Evolutionary conservation across 1,140 invertebrate genomes (phyloP).

Genomic region (Hycleus phaleratus): DNA sequence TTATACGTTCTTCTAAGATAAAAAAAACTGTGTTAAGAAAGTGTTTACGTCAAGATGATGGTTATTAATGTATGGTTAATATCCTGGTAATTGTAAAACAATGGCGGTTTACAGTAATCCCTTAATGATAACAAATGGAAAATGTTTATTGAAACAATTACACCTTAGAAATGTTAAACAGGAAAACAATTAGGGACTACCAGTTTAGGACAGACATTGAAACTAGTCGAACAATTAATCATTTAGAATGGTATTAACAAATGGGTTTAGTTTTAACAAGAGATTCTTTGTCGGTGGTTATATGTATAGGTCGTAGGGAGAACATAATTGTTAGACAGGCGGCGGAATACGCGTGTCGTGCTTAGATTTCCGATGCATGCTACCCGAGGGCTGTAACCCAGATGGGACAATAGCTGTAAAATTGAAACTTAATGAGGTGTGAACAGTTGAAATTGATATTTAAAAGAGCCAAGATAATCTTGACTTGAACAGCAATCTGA

Average conservation of each 20-base stretch:
- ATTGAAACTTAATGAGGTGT: conserved; percentile 44
- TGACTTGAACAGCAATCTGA: conserved; percentile 39
- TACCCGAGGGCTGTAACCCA: conserved; percentile 38
- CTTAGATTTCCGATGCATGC: conserved; percentile 38
- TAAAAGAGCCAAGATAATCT: conserved; percentile 43
- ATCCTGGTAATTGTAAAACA: background rate
- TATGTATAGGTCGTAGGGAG: background rate
- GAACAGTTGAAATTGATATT: conserved; percentile 43
- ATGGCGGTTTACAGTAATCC: conserved; percentile 3
- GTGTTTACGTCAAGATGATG: background rate
- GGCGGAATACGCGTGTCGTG: conserved; percentile 26
- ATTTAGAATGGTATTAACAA: conserved; percentile 2
- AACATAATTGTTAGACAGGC: conserved; percentile 23
- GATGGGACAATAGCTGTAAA: conserved; percentile 44
- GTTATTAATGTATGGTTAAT: too few species aligned
- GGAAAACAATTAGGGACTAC: conserved; percentile 10
- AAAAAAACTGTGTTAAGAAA: background rate
- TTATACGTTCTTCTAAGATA: too few species aligned
- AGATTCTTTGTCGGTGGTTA: background rate
- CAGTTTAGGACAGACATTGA: conserved; percentile 11
- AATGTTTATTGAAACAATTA: conserved; percentile 15
- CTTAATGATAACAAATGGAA: conserved; percentile 15
- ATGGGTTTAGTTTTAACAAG: conserved; percentile 1
- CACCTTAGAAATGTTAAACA: conserved; percentile 17
- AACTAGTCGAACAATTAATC: conserved; percentile 9